Percentiles rank a stretch among this genome's conserved stretches.
Conservation (phyloP, 2,888 invertebrate species). For the Hartigia nigra region DNA sequence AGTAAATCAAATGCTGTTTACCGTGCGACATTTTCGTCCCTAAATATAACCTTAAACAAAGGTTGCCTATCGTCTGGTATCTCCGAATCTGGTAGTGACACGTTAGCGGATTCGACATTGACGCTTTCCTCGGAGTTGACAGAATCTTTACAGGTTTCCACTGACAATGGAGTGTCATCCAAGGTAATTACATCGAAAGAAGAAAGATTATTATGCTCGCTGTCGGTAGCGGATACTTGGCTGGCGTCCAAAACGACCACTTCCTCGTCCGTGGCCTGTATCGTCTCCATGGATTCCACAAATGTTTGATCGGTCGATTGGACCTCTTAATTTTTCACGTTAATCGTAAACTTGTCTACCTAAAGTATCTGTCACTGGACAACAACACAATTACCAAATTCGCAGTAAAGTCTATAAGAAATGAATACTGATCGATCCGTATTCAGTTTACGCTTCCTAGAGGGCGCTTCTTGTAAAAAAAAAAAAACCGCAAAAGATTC, state of each 20-base stretch:
- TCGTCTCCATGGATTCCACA: background rate
- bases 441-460: background rate
- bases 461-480: background rate
- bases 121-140: background rate
- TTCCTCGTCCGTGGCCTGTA: slow-evolving; percentile 25
- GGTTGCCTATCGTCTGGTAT: slow-evolving; percentile 30
- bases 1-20: slow-evolving; percentile 31
- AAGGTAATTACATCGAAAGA: background rate
- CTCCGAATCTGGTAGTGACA: background rate
- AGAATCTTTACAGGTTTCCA: background rate
- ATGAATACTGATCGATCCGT: background rate
- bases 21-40: slow-evolving; percentile 49
- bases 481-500: background rate
- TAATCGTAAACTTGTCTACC: slow-evolving; percentile 24
- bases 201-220: slow-evolving; percentile 18
- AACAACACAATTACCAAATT: slow-evolving; percentile 9
- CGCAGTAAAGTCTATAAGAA: background rate
- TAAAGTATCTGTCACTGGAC: background rate
- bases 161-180: background rate
- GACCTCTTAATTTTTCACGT: slow-evolving; percentile 28
- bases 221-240: slow-evolving; percentile 29
- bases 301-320: slow-evolving; percentile 25
- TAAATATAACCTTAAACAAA: slow-evolving; percentile 56
- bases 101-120: slow-evolving; percentile 3
- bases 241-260: slow-evolving; percentile 42